phyloP scores from a whole-genome alignment of 2,888 invertebrate species.

The Xiphydria camelus region DNA sequence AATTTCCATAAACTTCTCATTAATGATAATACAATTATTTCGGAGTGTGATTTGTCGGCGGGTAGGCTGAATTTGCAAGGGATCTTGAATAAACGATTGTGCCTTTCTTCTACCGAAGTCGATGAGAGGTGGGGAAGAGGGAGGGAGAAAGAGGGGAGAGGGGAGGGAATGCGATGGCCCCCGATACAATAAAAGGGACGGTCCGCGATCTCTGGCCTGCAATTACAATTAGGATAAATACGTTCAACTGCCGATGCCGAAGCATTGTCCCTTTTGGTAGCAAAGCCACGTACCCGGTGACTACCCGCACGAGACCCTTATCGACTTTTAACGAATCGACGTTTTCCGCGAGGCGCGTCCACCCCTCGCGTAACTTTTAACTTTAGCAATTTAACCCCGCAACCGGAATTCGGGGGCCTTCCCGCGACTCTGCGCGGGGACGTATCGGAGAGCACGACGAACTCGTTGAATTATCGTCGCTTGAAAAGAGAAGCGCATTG shows the following conservation, averaged over 20 bases:
- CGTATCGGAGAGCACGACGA: too few species aligned
- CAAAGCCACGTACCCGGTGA: too few species aligned
- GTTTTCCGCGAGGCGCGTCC: neutral
- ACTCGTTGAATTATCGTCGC: too few species aligned
- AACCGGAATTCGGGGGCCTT: neutral
- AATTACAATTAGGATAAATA: constrained; percentile 32
- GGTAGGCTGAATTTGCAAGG: neutral
- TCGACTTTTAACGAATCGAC: constrained; percentile 11
- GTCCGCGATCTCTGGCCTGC: neutral
- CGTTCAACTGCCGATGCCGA: constrained; percentile 15
- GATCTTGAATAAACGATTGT: constrained; percentile 15
- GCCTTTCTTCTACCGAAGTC: too few species aligned
- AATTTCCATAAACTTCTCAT: constrained; percentile 42
- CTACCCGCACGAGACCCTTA: neutral
- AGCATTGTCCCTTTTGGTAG: neutral
- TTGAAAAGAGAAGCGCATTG: too few species aligned
- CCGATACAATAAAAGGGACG: neutral
- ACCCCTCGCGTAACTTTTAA: neutral
- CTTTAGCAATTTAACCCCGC: neutral
- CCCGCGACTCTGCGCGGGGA: too few species aligned
- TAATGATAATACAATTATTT: constrained; percentile 44
- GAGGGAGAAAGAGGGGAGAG: too few species aligned
- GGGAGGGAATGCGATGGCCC: too few species aligned
- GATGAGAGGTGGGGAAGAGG: too few species aligned
- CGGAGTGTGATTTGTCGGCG: constrained; percentile 26